Conservation (phyloP, 2,797 vertebrate species). For the Sebastes vulpes region DNA sequence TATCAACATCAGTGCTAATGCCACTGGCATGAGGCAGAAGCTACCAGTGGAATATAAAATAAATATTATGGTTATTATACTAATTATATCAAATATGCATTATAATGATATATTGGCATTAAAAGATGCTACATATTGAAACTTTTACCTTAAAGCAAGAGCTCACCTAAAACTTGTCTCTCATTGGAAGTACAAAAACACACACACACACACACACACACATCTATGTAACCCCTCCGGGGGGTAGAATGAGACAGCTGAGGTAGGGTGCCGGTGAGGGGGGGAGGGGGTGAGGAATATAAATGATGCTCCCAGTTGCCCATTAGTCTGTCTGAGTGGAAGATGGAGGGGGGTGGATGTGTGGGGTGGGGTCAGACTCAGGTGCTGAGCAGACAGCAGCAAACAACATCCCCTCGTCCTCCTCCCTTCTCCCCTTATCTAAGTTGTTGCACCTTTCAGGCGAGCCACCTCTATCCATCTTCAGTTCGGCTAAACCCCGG, state of each 20-base stretch:
- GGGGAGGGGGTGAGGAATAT: slow-evolving; percentile 46
- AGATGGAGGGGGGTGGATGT: slow-evolving; percentile 50
- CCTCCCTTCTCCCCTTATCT: slow-evolving; percentile 48
- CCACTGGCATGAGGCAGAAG: too few relatives aligned
- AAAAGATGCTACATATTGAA: background rate
- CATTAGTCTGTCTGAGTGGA: slow-evolving; percentile 74
- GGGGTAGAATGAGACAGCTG: slow-evolving; percentile 56
- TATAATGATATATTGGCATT: background rate
- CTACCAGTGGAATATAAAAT: too few relatives aligned
- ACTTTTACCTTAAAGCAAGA: background rate
- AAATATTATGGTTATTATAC: too few relatives aligned
- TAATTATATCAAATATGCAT: too few relatives aligned
- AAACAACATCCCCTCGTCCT: slow-evolving; percentile 17
- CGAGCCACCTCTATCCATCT: slow-evolving; percentile 61
- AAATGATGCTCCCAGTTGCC: slow-evolving; percentile 60
- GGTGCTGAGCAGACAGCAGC: slow-evolving; percentile 64
- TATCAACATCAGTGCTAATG: too few relatives aligned
- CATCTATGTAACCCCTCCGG: slow-evolving; percentile 24
- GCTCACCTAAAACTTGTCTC: background rate
- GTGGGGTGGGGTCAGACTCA: slow-evolving; percentile 66
- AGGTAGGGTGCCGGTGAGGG: slow-evolving; percentile 49
- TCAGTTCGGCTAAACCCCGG: slow-evolving; percentile 35
- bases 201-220: slow-evolving; percentile 21
- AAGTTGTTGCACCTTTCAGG: slow-evolving; percentile 58
- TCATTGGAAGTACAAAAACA: background rate